Evolutionary conservation across 23 tunicate species (phyloP).

Genomic region (Halocynthia roretzi): DNA sequence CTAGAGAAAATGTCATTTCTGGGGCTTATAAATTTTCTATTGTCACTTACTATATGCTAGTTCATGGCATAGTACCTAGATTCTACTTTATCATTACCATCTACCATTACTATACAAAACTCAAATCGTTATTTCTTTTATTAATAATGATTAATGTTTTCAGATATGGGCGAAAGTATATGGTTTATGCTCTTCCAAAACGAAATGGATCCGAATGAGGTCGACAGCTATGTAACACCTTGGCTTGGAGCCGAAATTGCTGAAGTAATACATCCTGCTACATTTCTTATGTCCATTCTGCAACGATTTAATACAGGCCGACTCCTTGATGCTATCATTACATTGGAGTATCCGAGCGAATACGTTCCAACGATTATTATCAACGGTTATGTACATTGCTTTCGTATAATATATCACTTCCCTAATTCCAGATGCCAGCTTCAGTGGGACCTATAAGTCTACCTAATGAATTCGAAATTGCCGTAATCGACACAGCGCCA

Average conservation of each 20-base stretch:
- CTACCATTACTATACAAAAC: not conserved
- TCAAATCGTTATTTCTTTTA: not conserved
- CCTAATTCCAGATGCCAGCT: constrained; percentile 41
- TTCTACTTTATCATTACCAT: no score
- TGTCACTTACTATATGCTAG: no score
- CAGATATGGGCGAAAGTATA: constrained; percentile 37
- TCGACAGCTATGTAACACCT: constrained; percentile 63
- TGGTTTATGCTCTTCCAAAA: constrained; percentile 76
- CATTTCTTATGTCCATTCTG: not conserved
- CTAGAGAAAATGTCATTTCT: no score
- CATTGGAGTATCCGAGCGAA: no score
- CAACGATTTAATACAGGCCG: no score
- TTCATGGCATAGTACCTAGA: no score
- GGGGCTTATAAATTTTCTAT: no score
- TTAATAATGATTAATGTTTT: not conserved
- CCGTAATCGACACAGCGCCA: constrained; percentile 75
- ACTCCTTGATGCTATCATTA: no score
- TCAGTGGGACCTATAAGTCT: constrained; percentile 72
- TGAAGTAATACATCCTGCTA: constrained; percentile 29
- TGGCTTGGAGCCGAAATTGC: constrained; percentile 84
- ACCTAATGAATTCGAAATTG: constrained; percentile 57
- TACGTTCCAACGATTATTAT: no score
- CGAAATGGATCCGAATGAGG: constrained; percentile 34
- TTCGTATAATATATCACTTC: not conserved
- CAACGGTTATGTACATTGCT: no score